Evolutionary conservation across 2,888 invertebrate species (phyloP), one percentile per base, ranked within the genome.

Genomic region (Hydrotaea cyrtoneurina): DNA sequence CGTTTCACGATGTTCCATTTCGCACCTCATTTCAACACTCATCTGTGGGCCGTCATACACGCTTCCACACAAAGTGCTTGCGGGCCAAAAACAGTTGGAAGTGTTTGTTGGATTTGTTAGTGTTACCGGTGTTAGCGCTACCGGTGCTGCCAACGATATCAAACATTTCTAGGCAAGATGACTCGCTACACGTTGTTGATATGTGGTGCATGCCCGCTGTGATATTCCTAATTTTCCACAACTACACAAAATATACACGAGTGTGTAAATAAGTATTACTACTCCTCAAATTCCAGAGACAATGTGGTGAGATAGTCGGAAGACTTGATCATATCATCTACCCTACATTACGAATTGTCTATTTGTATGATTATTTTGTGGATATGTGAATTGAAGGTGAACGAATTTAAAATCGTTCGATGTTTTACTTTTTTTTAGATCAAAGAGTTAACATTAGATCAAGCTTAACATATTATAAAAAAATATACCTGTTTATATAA

Each of bases 1-100:
- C 81, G 82, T 72, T 71, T 55, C 69, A 75, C 62, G 46, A 78
- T 80, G 46, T 36, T 57, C 77, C 64, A 83, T 84, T 82, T 86
- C 83, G 62, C 87, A 86, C 87, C 87, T 87, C 81, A 80, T 80
- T 86, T 86, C 78, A 82, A 78, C 76, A 78, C 50, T 75, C 78
- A 72, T 55, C 75, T 46, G 71, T 75, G 71, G 43, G 74, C 39
- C 39, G 71, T 71, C 36, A 72, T 53, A 69, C 31, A 88, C 83
- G 72, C 62, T 83, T 8, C 39, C 64, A 59, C 62, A 72, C 10
- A 43, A 39, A 55, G 36, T n/a, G 55, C 59, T 66, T 55, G 59
- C 15, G 57, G 55, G 75, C 50, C 39, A 53, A 64, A 15, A 71
- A 78, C 83, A 80, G 78, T 81, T 57, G 78, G 75, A 80, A 75